A percentile compares a stretch with the other conserved stretches of the same genome.
Conservation (phyloP, 2,888 invertebrate species). For the Eulithis testata region DNA sequence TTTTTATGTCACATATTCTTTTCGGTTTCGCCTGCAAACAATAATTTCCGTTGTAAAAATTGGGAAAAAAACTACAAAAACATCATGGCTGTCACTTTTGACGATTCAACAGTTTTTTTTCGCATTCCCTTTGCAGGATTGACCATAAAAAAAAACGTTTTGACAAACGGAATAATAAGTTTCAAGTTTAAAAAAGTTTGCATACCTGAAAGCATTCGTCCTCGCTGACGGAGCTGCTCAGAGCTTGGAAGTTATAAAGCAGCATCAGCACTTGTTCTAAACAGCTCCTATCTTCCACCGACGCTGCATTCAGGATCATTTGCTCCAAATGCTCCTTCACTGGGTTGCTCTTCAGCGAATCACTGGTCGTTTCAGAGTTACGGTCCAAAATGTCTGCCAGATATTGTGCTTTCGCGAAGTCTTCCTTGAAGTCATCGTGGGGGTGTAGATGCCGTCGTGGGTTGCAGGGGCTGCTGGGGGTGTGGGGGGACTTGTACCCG, state of each 20-base stretch:
- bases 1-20: conserved; percentile 72
- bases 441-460: conserved; percentile 69
- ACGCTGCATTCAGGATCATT: conserved; percentile 79
- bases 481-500: conserved; percentile 80
- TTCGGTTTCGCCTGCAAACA: conserved; percentile 72
- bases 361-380: conserved; percentile 74
- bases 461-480: conserved; percentile 76
- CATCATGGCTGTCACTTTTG: not conserved
- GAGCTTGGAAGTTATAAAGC: conserved; percentile 85
- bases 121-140: too few relatives aligned
- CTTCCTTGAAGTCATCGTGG: conserved; percentile 79
- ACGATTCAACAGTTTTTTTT: not conserved
- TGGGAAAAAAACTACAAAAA: not conserved
- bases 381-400: conserved; percentile 75
- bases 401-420: conserved; percentile 79
- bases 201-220: conserved; percentile 83
- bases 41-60: not conserved
- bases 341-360: conserved; percentile 76
- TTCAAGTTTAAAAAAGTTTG: conserved; percentile 25
- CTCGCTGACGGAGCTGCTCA: conserved; percentile 82
- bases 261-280: conserved; percentile 86
- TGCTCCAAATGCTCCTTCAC: conserved; percentile 80
- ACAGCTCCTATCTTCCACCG: conserved; percentile 85
- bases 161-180: not conserved
- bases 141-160: too few relatives aligned